Base-by-base conservation (phyloP, 2,797 vertebrate genomes). In the Hemitrygon akajei region DNA sequence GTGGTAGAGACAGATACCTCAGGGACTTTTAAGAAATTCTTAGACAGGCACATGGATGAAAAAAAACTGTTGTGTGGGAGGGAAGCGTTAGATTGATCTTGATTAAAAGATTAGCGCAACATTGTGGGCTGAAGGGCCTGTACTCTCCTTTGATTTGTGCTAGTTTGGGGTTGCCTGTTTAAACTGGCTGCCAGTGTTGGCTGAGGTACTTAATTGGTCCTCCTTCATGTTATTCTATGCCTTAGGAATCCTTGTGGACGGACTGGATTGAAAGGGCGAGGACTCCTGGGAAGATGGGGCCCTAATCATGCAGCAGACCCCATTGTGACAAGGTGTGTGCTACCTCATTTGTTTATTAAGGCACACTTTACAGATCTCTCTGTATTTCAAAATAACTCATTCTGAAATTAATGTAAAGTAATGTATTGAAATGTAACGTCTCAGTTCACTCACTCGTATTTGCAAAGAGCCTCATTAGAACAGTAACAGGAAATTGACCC, bases 271-370 rank as follows among this genome's bases (percentile, higher is more conserved):
- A n/a, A 27, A 75, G 94, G 94, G 58, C 30, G 94, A 89, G 94
- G 94, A 47, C 87, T 94, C 12, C 87, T 94, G 84, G 94, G 94
- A 79, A 94, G 75, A 63, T 94, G 94, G 94, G 94, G 94, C 20
- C 94, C 94, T 10, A 94, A 94, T 37, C 94, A 94, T 37, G 94
- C 94, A 73, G 84, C 94, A n/a, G 94, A 94, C 60, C 87, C 94
- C 37, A 91, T 94, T 73, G 87, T 93, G 94, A 94, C 94, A 11
- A 94, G 94, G 94, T 93, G 20, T 27, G 93, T 84, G 58, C 93
- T 47, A 47, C 47, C 47, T 47, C 69, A 20, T n/a, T 2, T 89
- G 30, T 89, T 34, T 34, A 20, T 89, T 66, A 22, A 60, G 60
- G 16, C 34, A 89, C 60, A 20, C 27, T 14, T 9, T 89, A 60